Percentiles rank a stretch among this genome's conserved stretches.
Evolutionary conservation across 2,113 vertebrate species (phyloP).

Genomic region (Laticauda colubrina): DNA sequence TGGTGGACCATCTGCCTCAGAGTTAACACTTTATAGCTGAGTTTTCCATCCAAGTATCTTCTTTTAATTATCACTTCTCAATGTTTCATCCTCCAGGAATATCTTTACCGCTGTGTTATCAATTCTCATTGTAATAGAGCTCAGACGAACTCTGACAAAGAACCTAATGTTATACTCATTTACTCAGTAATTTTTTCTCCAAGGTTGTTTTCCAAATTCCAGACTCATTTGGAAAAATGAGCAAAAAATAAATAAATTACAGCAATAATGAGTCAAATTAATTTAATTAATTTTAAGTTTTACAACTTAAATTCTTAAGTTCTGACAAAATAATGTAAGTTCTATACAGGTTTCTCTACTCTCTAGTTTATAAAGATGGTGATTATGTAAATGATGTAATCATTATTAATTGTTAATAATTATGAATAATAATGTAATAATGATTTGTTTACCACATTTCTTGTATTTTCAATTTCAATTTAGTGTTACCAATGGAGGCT

Average conservation of each 20-base stretch:
- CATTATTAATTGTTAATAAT: not conserved
- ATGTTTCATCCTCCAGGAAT: not conserved
- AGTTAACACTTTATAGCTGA: not conserved
- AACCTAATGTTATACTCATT: not conserved
- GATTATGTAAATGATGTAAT: not conserved
- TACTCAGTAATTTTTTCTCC: not conserved
- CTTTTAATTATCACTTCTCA: not conserved
- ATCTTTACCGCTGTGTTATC: not conserved
- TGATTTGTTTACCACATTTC: not conserved
- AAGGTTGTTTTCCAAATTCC: not conserved
- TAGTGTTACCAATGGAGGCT: not conserved
- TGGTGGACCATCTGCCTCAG: not conserved
- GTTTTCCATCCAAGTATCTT: not conserved
- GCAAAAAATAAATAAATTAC: not conserved
- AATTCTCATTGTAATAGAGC: not conserved
- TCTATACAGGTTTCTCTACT: not conserved
- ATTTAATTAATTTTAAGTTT: not conserved
- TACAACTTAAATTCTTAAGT: not conserved
- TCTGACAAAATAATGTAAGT: not conserved
- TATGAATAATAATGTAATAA: not conserved
- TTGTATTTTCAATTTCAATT: not conserved
- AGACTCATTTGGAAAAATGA: not conserved
- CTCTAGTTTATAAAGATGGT: not conserved
- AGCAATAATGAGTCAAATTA: not conserved
- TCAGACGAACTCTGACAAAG: not conserved